A percentile compares a stretch with the other conserved stretches of the same genome.
Conservation (phyloP, 2,113 vertebrate genomes). For the Solea senegalensis region DNA sequence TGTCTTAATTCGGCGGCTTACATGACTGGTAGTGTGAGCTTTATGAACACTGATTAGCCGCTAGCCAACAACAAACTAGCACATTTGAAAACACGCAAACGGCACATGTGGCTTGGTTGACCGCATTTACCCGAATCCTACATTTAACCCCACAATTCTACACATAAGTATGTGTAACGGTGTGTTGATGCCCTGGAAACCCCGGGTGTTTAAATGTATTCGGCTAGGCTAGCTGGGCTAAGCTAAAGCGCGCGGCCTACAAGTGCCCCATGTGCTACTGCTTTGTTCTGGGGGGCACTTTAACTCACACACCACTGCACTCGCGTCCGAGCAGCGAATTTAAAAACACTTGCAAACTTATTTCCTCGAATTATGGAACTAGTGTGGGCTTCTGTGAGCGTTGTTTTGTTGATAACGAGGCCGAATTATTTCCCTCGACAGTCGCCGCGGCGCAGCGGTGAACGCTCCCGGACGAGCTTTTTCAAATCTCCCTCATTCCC, state of each 20-base stretch:
- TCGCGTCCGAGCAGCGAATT: slow-evolving; percentile 48
- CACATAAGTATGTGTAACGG: neutral
- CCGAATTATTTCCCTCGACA: neutral
- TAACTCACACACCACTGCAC: slow-evolving; percentile 81
- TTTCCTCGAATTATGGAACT: neutral
- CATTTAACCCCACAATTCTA: rapidly evolving
- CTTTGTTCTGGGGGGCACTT: slow-evolving; percentile 90
- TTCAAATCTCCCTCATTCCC: slow-evolving; percentile 93
- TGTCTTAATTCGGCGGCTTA: neutral
- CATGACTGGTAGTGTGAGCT: slow-evolving; percentile 12
- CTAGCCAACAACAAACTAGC: slow-evolving; percentile 59
- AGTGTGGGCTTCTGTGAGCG: neutral
- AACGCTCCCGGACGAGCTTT: slow-evolving; percentile 73
- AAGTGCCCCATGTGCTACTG: slow-evolving; percentile 88
- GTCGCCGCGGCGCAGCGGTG: slow-evolving; percentile 33
- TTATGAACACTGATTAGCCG: slow-evolving; percentile 34
- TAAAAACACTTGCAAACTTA: slow-evolving; percentile 35
- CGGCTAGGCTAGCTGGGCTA: slow-evolving; percentile 55
- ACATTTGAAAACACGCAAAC: slow-evolving; percentile 18
- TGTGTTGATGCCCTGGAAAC: neutral
- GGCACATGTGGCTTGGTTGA: neutral
- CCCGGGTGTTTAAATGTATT: neutral
- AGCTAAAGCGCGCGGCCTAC: slow-evolving; percentile 81
- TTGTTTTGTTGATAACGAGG: too few relatives aligned
- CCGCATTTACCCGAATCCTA: rapidly evolving